These are phyloP conservation scores for Myotis findleyi DNA, from an alignment of 2,797 vertebrate species.

Conservation along the genomic window DNA sequence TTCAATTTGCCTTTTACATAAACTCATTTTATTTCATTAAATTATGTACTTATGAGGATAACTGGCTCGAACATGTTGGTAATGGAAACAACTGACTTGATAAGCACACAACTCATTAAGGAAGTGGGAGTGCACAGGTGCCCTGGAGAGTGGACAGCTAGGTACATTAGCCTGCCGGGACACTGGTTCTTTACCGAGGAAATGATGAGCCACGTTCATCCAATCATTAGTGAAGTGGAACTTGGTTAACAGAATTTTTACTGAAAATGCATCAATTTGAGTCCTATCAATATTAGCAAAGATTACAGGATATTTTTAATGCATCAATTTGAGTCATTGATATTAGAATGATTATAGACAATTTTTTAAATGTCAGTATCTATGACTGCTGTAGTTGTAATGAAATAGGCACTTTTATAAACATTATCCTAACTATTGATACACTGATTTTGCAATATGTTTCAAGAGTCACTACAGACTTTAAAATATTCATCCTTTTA, in stretches of 20 bases:
- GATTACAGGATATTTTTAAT: neutral
- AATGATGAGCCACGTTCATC: neutral
- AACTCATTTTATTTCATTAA: slow-evolving; percentile 3
- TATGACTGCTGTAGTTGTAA: neutral
- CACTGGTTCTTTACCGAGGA: neutral
- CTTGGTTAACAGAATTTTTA: neutral
- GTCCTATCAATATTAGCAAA: neutral
- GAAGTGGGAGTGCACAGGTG: neutral
- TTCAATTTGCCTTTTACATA: neutral
- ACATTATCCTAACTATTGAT: neutral
- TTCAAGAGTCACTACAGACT: neutral
- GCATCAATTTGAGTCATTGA: neutral
- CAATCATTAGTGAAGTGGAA: neutral
- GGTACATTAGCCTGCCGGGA: neutral
- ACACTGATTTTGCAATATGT: neutral
- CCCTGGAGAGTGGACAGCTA: neutral
- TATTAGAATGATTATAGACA: neutral
- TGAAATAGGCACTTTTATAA: neutral
- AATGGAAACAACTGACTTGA: neutral
- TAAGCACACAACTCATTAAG: neutral
- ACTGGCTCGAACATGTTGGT: neutral
- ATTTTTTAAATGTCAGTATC: neutral
- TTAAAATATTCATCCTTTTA: neutral
- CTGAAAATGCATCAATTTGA: neutral
- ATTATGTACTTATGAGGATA: neutral